Percentiles rank a stretch among this genome's conserved stretches.
These are phyloP conservation scores for Cataglyphis altisquamis DNA, from an alignment of 2,888 invertebrate genomes.

Conservation along the genomic window DNA sequence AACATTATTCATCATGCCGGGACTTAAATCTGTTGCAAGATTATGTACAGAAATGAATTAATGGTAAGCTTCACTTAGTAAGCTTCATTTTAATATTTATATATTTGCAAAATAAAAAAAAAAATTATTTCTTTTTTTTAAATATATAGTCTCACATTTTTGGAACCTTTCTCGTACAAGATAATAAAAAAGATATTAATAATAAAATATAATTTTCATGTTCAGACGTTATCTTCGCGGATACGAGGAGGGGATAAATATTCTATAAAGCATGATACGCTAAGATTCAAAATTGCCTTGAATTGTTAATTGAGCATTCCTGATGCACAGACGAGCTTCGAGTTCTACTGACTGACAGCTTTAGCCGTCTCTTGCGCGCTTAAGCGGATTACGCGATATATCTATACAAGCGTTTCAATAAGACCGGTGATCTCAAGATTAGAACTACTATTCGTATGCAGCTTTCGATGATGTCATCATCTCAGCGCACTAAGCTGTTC, in stretches of 20 bases:
- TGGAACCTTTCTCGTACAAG: not conserved
- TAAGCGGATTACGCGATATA: slow-evolving; percentile 45
- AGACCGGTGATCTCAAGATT: slow-evolving; percentile 43
- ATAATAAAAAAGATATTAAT: not conserved
- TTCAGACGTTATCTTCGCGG: not conserved
- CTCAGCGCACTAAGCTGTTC: not conserved
- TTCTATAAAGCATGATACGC: not conserved
- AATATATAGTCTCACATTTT: not conserved
- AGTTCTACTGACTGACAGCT: slow-evolving; percentile 51
- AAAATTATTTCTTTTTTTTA: not conserved
- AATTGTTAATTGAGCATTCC: slow-evolving; percentile 44
- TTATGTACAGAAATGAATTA: not conserved
- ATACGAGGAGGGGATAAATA: slow-evolving; percentile 1
- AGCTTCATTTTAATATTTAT: not conserved
- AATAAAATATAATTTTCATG: not conserved
- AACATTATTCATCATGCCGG: not conserved
- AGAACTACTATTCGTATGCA: slow-evolving; percentile 13
- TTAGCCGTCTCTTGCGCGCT: slow-evolving; percentile 22
- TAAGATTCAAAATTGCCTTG: slow-evolving; percentile 5
- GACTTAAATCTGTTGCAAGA: not conserved
- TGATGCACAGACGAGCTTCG: slow-evolving; percentile 19
- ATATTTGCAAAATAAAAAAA: not conserved
- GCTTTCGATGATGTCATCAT: slow-evolving; percentile 20
- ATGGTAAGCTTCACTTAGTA: not conserved
- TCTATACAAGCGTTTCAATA: slow-evolving; percentile 37